Base-by-base conservation (phyloP, 2,888 invertebrate species). In the Yponomeuta evonymella region DNA sequence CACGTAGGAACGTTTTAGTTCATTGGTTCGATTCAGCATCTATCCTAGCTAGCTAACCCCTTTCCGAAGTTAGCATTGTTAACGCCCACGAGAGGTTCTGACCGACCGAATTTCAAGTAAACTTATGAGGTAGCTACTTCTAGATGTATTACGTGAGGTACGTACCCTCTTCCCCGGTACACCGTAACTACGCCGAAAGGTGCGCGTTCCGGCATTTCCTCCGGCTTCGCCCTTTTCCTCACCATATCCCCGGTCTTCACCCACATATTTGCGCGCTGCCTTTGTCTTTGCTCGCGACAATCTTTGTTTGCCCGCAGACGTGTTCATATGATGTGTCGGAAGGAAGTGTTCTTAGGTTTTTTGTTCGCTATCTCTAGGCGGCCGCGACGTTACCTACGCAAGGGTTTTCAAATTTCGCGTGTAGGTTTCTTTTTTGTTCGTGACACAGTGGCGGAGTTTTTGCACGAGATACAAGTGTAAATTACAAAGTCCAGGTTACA, bases 121-220 rank as follows among this genome's bases (percentile, higher is more conserved):
- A 15, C 15, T 58, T 58, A 5, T 58, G 15, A 15, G 51, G 15
- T 58, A 5, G 15, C 51, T 58, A 43, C 36, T 58, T 12, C 6
- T 58, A 15, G 51, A 5, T 58, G 51, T 58, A 5, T 12, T 58
- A 4, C 12, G 63, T 12, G 8, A 64, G 70, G 68, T 69, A 80
- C 86, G 81, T 70, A 91, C 91, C 91, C 91, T 73, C 91, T 81
- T 74, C 87, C 86, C 68, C 91, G 80, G 73, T 89, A 91, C 36
- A 88, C 85, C 12, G 83, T 77, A 29, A 90, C 89, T 36, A 79
- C 90, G 75, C 90, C 90, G 79, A 81, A 90, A 75, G 90, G 81
- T 70, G 88, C 80, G 76, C 75, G 85, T 15, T 58, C 51, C 51
- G 51, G 51, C 51, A 58, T 58, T 15, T 58, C 51, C 1, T 82